These are phyloP conservation scores for Heterodera filipjevi DNA, from an alignment of 2,888 invertebrate species.

Conservation along the genomic window DNA sequence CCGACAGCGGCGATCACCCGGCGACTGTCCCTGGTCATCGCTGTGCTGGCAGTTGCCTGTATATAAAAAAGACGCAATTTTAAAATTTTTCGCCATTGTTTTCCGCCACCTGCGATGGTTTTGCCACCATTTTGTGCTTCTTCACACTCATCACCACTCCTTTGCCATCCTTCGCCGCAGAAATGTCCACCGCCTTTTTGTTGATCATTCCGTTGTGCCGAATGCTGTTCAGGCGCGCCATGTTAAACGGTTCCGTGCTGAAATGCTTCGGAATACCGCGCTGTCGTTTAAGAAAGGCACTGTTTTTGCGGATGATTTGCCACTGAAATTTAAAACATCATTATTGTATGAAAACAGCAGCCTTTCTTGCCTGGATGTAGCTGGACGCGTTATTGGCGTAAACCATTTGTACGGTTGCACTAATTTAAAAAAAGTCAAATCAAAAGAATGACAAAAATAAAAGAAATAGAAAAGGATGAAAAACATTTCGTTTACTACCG, in stretches of 20 bases:
- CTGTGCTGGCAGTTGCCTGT: background rate
- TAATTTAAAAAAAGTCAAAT: background rate
- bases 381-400: conserved; percentile 26
- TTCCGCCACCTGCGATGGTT: conserved; percentile 14
- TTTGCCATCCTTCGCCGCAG: conserved; percentile 22
- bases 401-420: conserved; percentile 8
- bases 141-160: conserved; percentile 34
- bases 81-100: too few species aligned
- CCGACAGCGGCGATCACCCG: conserved; percentile 24
- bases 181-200: conserved; percentile 83
- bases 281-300: conserved; percentile 55
- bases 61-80: too few species aligned
- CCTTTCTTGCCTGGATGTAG: conserved; percentile 15
- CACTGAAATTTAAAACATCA: background rate
- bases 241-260: conserved; percentile 80
- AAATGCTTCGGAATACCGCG: conserved; percentile 62
- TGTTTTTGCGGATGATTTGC: conserved; percentile 61
- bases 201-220: conserved; percentile 92
- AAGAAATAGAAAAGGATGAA: too few species aligned
- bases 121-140: conserved; percentile 6
- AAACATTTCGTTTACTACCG: too few species aligned
- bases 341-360: background rate
- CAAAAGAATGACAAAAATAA: background rate
- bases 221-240: conserved; percentile 87
- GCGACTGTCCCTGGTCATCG: conserved; percentile 26